phyloP scores from a whole-genome alignment of 2,113 vertebrate genomes.

The Mobula hypostoma region DNA sequence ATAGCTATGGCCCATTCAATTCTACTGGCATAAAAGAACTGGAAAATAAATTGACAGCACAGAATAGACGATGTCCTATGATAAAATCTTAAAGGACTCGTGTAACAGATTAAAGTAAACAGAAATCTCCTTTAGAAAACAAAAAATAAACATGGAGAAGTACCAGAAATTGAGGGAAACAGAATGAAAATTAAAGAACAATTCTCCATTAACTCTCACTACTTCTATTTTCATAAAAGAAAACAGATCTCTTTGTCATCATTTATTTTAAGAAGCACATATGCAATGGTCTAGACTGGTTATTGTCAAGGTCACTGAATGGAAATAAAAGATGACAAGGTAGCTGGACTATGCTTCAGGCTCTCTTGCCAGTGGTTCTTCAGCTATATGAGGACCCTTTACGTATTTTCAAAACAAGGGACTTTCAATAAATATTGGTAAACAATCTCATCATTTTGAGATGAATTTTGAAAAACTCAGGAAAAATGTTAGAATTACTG shows the following conservation, averaged over 20 bases:
- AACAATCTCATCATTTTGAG: neutral
- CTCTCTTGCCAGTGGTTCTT: neutral
- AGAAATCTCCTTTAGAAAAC: neutral
- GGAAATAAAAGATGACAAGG: slow-evolving; percentile 21
- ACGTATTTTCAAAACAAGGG: neutral
- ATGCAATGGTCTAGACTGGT: neutral
- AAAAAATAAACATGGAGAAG: neutral
- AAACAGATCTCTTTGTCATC: slow-evolving; percentile 20
- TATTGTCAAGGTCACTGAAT: neutral
- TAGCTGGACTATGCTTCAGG: neutral
- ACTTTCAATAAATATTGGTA: neutral
- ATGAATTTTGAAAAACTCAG: neutral
- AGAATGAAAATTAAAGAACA: neutral
- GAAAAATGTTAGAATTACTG: neutral
- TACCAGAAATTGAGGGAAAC: slow-evolving; percentile 37
- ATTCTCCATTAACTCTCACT: neutral
- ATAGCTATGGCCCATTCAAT: neutral
- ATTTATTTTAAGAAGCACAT: slow-evolving; percentile 20
- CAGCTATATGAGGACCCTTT: neutral
- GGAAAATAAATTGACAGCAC: neutral
- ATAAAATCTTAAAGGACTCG: neutral
- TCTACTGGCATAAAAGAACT: neutral
- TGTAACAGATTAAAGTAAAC: neutral
- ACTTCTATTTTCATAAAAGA: slow-evolving; percentile 26
- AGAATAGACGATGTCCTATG: neutral